phyloP scores from a whole-genome alignment of 2,888 invertebrate species.

The Eulithis prunata region DNA sequence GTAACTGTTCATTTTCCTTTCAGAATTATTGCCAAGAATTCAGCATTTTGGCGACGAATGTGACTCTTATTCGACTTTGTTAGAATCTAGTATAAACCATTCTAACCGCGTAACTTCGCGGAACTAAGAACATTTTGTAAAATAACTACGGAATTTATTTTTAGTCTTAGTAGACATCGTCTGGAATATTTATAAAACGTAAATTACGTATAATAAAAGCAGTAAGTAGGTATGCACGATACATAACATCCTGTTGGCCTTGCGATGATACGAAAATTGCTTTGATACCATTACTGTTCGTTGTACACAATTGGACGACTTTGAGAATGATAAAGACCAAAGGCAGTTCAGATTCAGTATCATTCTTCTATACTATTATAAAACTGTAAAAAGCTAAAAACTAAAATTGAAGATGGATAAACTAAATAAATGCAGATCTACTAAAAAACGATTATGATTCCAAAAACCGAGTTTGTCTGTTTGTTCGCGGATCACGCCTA shows the following conservation, averaged over 20 bases:
- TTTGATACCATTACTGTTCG: conserved; percentile 27
- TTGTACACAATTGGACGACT: conserved; percentile 29
- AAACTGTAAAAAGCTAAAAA: too few species aligned
- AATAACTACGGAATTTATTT: neutral
- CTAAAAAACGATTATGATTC: too few species aligned
- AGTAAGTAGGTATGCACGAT: conserved; percentile 23
- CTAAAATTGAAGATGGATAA: too few species aligned
- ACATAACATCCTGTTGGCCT: conserved; percentile 40
- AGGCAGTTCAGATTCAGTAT: neutral
- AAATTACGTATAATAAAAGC: conserved; percentile 19
- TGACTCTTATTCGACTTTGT: conserved; percentile 5
- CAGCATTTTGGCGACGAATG: neutral
- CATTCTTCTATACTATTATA: neutral
- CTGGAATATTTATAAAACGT: conserved; percentile 20
- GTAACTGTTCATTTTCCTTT: neutral
- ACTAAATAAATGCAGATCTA: too few species aligned
- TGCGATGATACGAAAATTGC: conserved; percentile 39
- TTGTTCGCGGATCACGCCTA: too few species aligned
- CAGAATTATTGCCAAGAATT: conserved; percentile 1
- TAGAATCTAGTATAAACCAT: neutral
- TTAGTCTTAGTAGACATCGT: conserved; percentile 17
- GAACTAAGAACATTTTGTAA: neutral
- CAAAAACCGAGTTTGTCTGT: too few species aligned
- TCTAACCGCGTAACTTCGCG: neutral
- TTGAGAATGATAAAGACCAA: conserved; percentile 11